These are phyloP conservation scores for Alectoris magna DNA, from an alignment of 2,797 vertebrate genomes.

Conservation along the genomic window DNA sequence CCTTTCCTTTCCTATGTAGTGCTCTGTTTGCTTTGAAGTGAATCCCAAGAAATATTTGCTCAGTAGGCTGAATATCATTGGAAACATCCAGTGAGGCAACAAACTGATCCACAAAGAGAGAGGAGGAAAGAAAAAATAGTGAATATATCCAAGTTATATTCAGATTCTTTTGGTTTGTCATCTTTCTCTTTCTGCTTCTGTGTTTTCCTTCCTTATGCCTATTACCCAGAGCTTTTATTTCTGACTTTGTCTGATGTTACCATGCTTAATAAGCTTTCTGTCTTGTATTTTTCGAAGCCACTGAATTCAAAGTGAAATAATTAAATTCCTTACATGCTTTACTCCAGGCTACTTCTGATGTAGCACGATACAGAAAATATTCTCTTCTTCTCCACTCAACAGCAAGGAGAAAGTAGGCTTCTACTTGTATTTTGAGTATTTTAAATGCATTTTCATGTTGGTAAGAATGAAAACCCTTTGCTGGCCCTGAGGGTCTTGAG, in stretches of 20 bases:
- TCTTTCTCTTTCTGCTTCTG: background rate
- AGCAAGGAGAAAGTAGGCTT: background rate
- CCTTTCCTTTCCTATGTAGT: background rate
- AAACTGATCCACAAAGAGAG: background rate
- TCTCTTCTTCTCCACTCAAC: background rate
- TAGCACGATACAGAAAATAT: background rate
- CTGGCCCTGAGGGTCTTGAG: background rate
- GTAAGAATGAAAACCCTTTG: background rate
- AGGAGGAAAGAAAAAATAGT: background rate
- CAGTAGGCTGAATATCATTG: background rate
- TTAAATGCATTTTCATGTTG: background rate
- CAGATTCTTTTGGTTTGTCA: background rate
- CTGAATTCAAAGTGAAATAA: background rate
- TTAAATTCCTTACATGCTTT: background rate
- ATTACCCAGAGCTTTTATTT: background rate
- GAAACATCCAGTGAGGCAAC: background rate
- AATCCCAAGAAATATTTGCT: background rate
- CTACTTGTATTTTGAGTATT: background rate
- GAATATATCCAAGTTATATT: background rate
- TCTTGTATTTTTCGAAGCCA: background rate
- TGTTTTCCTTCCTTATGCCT: background rate
- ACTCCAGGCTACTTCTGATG: background rate
- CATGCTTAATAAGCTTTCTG: background rate
- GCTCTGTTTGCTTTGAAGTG: constrained; percentile 2
- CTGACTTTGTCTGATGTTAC: background rate